phyloP scores from a whole-genome alignment of 2,113 vertebrate species.

The Nematolebias whitei region DNA sequence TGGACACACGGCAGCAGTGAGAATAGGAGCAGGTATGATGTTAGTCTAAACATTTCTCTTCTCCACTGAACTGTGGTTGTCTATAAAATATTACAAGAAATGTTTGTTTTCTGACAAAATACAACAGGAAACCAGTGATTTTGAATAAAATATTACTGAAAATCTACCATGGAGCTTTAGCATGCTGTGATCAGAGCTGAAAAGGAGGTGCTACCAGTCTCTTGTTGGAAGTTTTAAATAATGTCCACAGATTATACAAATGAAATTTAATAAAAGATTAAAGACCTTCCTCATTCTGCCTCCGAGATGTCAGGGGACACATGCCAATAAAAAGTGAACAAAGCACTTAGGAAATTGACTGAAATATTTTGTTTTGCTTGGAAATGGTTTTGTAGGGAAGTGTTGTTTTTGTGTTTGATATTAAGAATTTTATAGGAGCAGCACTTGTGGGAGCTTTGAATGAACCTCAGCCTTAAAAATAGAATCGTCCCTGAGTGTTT shows the following conservation, averaged over 20 bases:
- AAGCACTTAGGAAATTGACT: neutral
- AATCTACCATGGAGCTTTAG: neutral
- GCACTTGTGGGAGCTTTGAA: neutral
- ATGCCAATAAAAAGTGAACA: neutral
- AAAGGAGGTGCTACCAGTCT: neutral
- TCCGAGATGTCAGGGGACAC: neutral
- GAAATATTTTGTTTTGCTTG: neutral
- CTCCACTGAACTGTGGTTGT: constrained; percentile 3
- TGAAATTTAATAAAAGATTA: neutral
- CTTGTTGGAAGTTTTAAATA: neutral
- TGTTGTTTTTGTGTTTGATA: neutral
- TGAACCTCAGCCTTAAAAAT: neutral
- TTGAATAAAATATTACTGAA: no score
- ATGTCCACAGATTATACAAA: neutral
- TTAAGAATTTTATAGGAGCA: neutral
- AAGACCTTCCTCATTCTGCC: neutral
- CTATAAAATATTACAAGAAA: constrained; percentile 16
- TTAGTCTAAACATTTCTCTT: constrained; percentile 11
- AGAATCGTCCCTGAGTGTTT: neutral
- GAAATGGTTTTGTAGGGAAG: neutral
- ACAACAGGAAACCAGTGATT: neutral
- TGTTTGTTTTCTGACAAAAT: neutral
- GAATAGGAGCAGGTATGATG: constrained; percentile 12
- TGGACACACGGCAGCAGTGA: constrained; percentile 19
- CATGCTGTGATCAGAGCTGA: neutral